Evolutionary conservation across 2,113 vertebrate species (phyloP).

Genomic region (Pangasianodon gigas): DNA sequence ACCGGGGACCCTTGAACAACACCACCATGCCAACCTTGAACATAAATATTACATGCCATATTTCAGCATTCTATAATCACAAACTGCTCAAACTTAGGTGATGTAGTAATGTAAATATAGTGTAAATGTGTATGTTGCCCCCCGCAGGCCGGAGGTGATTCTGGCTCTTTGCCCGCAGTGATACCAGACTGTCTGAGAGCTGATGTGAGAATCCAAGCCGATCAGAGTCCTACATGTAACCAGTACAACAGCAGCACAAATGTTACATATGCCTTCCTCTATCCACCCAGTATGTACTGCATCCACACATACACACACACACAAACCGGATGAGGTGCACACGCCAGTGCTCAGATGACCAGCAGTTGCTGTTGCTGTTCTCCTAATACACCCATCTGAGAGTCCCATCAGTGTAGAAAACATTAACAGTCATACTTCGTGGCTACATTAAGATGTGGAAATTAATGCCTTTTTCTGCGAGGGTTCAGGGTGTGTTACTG

Average conservation of each 20-base stretch:
- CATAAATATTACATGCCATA: background rate
- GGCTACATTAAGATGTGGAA: background rate
- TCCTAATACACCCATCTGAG: background rate
- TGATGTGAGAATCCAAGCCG: constrained; percentile 81
- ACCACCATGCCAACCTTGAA: background rate
- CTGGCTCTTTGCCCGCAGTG: constrained; percentile 17
- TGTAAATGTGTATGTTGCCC: background rate
- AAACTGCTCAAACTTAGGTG: background rate
- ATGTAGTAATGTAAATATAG: background rate
- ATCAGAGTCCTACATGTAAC: constrained; percentile 82
- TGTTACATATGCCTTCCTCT: constrained; percentile 81
- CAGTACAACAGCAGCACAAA: constrained; percentile 67
- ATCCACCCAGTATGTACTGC: constrained; percentile 82
- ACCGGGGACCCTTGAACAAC: no score
- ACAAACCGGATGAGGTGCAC: background rate
- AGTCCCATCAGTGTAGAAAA: background rate
- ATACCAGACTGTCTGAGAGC: constrained; percentile 81
- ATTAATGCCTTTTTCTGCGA: background rate
- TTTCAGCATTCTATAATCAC: background rate
- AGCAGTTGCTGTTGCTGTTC: background rate
- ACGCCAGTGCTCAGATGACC: background rate
- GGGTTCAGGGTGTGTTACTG: background rate
- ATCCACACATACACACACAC: background rate
- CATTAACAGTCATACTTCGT: background rate
- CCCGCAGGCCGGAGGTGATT: background rate